Evolutionary conservation across 2,797 vertebrate genomes (phyloP), one percentile per base, ranked within the genome.

Genomic region (Sebastiscus albofasciatus): DNA sequence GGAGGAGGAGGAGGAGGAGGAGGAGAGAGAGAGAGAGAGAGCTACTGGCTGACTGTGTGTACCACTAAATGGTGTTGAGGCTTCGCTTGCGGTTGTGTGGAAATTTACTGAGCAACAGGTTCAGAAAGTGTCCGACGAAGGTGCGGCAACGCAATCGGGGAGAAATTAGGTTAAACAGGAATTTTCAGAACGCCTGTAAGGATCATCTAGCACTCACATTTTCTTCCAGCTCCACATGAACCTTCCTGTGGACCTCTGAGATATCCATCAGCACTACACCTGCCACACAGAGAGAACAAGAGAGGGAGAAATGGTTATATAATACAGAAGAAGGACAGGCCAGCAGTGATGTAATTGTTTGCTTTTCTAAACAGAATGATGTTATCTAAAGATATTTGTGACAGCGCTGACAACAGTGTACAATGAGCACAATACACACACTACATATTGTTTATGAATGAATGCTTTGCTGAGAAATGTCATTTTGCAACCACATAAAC

Each of bases 211-310:
- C 52, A 96, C 98, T 93, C 95, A 99, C 98, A 62, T 97, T 98
- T 90, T 99, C 98, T 66, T 99, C 98, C 75, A 98, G 93, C 81
- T 96, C 97, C 31, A 97, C 94, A 73, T 99, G 96, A 80, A 98
- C 97, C 89, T 96, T 98, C 93, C 96, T 97, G 92, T 99, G 97
- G 18, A 97, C 96, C 73, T 95, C 97, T 0, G 98, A 97, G 91
- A 99, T 98, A 89, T 99, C 98, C 90, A 96, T 94, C 72, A 99
- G 96, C 79, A 99, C 97, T 4, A 95, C 96, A 60, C 98, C 98
- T 99, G 94, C 80, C n/a, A 92, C 70, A 95, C 12, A 86, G 29
- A 90, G 65, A 87, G 16, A 36, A 69, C 85, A 49, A 93, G 14
- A 77, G 61, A 72, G 54, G 68, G 49, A 80, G 49, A 22, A 65